Conservation (phyloP, 2,113 vertebrate genomes). For the Ariopsis seemanni region DNA sequence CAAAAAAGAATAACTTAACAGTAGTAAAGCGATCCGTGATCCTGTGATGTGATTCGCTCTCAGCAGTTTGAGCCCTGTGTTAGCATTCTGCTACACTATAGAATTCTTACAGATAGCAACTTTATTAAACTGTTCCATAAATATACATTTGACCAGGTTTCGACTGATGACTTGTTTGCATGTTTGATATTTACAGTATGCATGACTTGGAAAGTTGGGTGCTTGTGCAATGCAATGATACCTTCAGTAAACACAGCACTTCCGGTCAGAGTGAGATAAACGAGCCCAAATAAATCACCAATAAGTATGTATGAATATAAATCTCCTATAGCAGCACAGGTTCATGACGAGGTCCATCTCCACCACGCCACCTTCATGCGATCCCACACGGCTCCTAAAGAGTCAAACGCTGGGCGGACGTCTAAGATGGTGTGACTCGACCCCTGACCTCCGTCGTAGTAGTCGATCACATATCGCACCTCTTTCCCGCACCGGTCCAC, state of each 20-base stretch:
- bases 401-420: conserved; percentile 83
- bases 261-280: neutral
- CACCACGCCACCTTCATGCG: conserved; percentile 87
- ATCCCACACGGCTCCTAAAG: conserved; percentile 82
- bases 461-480: conserved; percentile 85
- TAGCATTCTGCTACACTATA: neutral
- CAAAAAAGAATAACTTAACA: neutral
- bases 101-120: neutral
- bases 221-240: neutral
- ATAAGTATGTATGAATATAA: conserved; percentile 14
- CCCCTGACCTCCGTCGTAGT: conserved; percentile 80
- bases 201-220: neutral
- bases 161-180: neutral
- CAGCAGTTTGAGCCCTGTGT: neutral
- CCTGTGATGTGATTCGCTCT: neutral
- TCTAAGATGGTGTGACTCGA: conserved; percentile 78
- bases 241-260: neutral
- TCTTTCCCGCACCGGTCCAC: conserved; percentile 82
- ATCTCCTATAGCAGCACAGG: neutral
- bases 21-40: neutral
- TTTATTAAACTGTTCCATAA: neutral
- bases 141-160: neutral
- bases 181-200: neutral
- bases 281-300: neutral
- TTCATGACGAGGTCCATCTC: conserved; percentile 75